Conservation (phyloP, 2,888 invertebrate species). For the Aspidapion aeneum region DNA sequence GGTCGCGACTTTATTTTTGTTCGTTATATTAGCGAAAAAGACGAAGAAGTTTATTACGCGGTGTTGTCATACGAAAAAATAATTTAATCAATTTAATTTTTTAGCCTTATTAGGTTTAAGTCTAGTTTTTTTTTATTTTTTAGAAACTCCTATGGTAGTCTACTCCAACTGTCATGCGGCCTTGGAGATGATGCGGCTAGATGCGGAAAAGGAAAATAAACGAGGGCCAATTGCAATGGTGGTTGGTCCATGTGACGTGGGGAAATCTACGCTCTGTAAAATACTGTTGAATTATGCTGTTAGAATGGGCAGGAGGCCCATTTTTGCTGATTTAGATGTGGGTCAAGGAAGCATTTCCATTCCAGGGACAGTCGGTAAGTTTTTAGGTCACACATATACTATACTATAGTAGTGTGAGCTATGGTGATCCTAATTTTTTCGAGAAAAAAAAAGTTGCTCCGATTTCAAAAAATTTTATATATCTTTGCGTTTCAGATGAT, state of each 20-base stretch:
- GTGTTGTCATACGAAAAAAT: too few relatives aligned
- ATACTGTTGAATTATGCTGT: conserved; percentile 95
- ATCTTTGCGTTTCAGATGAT: too few relatives aligned
- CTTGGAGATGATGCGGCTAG: conserved; percentile 81
- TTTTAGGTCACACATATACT: too few relatives aligned
- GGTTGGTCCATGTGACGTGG: conserved; percentile 94
- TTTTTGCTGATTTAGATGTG: conserved; percentile 93
- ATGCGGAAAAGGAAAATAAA: conserved; percentile 69
- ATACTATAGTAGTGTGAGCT: too few relatives aligned
- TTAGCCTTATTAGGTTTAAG: too few relatives aligned
- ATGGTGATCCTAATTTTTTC: too few relatives aligned
- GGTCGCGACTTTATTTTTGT: too few relatives aligned
- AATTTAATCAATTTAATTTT: too few relatives aligned
- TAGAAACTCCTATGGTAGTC: conserved; percentile 92
- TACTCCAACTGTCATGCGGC: conserved; percentile 96
- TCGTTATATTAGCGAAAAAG: too few relatives aligned
- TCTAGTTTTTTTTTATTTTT: neutral
- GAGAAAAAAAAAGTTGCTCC: too few relatives aligned
- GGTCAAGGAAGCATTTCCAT: conserved; percentile 92
- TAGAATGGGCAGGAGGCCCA: conserved; percentile 80
- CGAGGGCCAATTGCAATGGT: conserved; percentile 86
- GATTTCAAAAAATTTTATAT: neutral
- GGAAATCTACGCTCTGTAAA: conserved; percentile 83
- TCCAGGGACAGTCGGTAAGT: conserved; percentile 80
- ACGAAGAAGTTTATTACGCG: too few relatives aligned